Evolutionary conservation across 2,797 vertebrate genomes (phyloP), one percentile per base, ranked within the genome.

Genomic region (Cephalopachus bancanus): DNA sequence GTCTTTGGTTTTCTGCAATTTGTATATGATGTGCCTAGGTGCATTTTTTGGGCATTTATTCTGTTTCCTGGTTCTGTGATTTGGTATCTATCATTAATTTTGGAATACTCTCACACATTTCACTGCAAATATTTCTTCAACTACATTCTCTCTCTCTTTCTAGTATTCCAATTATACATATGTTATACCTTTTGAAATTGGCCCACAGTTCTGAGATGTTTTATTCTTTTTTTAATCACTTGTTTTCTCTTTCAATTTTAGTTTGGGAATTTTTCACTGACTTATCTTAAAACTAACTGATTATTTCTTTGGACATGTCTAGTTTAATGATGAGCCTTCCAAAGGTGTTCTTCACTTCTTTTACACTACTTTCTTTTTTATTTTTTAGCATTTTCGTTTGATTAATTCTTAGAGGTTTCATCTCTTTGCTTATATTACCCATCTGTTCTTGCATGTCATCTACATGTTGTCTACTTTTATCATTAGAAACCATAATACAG

Each of bases 1-100:
- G 33, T 78, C 51, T 92, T 81, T 95, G 26, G 8, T 87, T 95
- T 95, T 64, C 64, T 95, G 33, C 4, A 28, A 14, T 81, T 74
- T 74, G 30, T 76, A 14, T 71, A 60, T 80, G 16, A n/a, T 72
- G 65, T 20, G 1, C 49, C 7, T 69, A 26, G 33, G 16, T 60
- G 0, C 76, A 20, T 20, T 30, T 11, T 83, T 12, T 83, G 60
- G 16, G 1, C 85, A 37, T 92, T 85, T 85, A 86, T 93, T n/a
- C 11, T 91, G 57, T 15, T 85, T 91, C n/a, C 55, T 89, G 83
- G 51, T 5, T 83, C 64, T 86, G 30, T 79, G 62, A 55, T 75
- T 96, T 93, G 17, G 44, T 44, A 44, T 80, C 14, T 92, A 8
- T 62, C 24, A 30, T 69, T 90, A 71, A 65, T 75, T 93, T 90